These are phyloP conservation scores for Salvelinus sp. DNA, from an alignment of 2,113 vertebrate species.

Conservation along the genomic window DNA sequence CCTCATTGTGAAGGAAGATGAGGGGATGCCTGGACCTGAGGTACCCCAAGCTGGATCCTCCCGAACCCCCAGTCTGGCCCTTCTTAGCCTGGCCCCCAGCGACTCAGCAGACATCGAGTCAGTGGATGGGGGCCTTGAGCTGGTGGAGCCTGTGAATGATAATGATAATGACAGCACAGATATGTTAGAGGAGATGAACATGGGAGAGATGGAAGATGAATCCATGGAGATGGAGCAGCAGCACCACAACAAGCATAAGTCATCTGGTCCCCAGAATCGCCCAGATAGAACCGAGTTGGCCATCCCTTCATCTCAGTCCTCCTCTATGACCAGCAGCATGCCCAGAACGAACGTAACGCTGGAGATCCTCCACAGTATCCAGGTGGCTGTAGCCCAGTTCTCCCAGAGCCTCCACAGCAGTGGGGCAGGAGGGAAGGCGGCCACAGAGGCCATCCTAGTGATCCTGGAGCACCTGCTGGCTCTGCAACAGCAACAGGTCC, in stretches of 20 bases:
- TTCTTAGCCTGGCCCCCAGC: constrained; percentile 74
- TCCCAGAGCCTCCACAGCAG: constrained; percentile 79
- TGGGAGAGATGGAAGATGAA: constrained; percentile 74
- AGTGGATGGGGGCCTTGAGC: constrained; percentile 69
- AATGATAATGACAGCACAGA: constrained; percentile 73
- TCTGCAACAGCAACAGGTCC: constrained; percentile 94
- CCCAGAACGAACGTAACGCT: constrained; percentile 94
- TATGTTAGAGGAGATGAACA: constrained; percentile 51
- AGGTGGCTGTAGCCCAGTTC: constrained; percentile 95
- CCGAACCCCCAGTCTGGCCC: constrained; percentile 72
- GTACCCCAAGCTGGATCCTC: constrained; percentile 79
- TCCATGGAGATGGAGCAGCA: constrained; percentile 84
- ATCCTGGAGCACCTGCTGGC: constrained; percentile 94
- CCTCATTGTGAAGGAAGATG: constrained; percentile 84
- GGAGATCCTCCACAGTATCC: constrained; percentile 94
- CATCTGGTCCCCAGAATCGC: constrained; percentile 57
- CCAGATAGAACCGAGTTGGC: constrained; percentile 63
- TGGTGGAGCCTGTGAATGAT: constrained; percentile 62
- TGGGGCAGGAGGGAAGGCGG: constrained; percentile 63
- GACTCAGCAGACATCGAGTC: constrained; percentile 81
- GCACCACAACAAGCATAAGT: constrained; percentile 65
- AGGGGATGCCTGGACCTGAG: constrained; percentile 64
- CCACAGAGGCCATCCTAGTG: constrained; percentile 83
- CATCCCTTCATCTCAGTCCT: constrained; percentile 68
- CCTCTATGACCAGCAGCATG: constrained; percentile 73